Evolutionary conservation across 2,888 invertebrate species (phyloP), one percentile per base, ranked within the genome.

Genomic region (Ectemnius lituratus): DNA sequence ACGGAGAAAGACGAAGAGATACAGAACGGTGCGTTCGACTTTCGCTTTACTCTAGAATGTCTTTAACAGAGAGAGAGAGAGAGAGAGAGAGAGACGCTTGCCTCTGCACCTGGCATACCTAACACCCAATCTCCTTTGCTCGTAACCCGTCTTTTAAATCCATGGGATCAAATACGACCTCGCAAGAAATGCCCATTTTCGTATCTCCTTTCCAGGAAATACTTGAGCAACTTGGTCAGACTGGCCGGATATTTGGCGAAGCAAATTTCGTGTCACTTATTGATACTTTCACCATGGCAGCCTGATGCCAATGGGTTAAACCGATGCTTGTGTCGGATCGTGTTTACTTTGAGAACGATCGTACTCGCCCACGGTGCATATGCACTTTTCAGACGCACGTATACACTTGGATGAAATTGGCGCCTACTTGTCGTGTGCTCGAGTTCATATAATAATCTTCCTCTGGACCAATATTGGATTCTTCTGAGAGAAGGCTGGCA

Each of bases 41-140:
- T 80, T 80, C 81, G 78, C 80, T 71, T 73, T 56, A 73, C 59
- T 76, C 75, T 73, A 71, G 81, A 80, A 76, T 75, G 75, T 76
- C 71, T 70, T 67, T 70, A 67, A 65, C 67, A 23, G 23, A 23
- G 23, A 23, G 23, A 23, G 23, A 23, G 23, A 23, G 23, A 23
- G 23, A 3, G 23, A 23, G 23, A 23, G 78, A 70, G 52, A 45
- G 73, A 71, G 75, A 75, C 66, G 67, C 65, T 71, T 67, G 75
- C 76, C 76, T 76, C 71, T 75, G 71, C 71, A 59, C 76, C 45
- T n/a, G 63, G 16, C 52, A 14, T 46, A 8, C 8, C 37, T 37
- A 23, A 23, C 23, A 23, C 23, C 23, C 23, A 23, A 23, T 23
- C 23, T 23, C 23, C 23, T 23, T 23, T 3, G 2, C 2, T 23